Evolutionary conservation across 2,888 invertebrate species (phyloP).

Genomic region (Syrista parreyssii): DNA sequence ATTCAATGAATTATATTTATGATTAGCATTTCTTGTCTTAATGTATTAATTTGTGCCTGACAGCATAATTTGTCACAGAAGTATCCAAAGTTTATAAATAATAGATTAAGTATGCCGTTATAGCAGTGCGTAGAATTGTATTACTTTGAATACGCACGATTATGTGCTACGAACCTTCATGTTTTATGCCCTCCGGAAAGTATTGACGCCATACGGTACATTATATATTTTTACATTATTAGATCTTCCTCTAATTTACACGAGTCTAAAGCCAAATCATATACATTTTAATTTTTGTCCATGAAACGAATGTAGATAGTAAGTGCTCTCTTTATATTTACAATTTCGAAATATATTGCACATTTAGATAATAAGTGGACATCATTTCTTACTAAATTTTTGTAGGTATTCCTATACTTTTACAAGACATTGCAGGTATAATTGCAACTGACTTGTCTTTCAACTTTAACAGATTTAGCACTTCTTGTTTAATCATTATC

Average conservation of each 20-base stretch:
- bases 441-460: background rate
- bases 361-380: conserved; percentile 26
- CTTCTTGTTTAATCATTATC: background rate
- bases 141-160: conserved; percentile 5
- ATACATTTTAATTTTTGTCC: conserved; percentile 18
- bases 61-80: conserved; percentile 8
- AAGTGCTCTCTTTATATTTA: conserved; percentile 30
- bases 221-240: conserved; percentile 4
- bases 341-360: conserved; percentile 36
- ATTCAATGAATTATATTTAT: conserved; percentile 23
- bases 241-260: conserved; percentile 13
- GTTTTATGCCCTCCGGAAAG: conserved; percentile 16
- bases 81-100: conserved; percentile 28
- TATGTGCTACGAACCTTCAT: conserved; percentile 18
- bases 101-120: conserved; percentile 11
- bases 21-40: conserved; percentile 9
- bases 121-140: conserved; percentile 8
- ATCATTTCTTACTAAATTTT: background rate
- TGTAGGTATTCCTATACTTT: background rate
- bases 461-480: background rate
- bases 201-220: conserved; percentile 17
- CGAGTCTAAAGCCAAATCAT: conserved; percentile 22
- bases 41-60: conserved; percentile 5
- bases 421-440: background rate
- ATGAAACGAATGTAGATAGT: conserved; percentile 20